Percentiles rank a stretch among this genome's conserved stretches.
Evolutionary conservation across 1,140 invertebrate species (phyloP).

Genomic region (Sitophilus oryzae): DNA sequence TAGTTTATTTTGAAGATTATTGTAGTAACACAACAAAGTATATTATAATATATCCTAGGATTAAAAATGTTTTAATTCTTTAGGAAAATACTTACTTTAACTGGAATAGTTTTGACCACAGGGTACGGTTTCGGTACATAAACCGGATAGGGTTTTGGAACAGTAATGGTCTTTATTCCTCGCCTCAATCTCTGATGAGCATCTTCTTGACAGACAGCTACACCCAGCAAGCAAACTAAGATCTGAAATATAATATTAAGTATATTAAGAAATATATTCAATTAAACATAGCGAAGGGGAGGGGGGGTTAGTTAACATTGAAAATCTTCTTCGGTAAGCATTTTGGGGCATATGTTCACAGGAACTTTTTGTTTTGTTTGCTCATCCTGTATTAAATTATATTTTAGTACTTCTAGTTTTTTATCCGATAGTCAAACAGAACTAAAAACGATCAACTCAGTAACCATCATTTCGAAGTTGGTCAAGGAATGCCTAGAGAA

Average conservation of each 20-base stretch:
- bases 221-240: constrained; percentile 12
- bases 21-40: no score
- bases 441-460: no score
- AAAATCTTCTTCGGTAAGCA: no score
- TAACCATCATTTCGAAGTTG: no score
- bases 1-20: no score
- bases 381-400: no score
- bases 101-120: constrained; percentile 27
- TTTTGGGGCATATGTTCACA: no score
- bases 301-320: background rate
- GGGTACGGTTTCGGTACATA: constrained; percentile 37
- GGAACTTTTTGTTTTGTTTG: background rate
- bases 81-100: constrained; percentile 10
- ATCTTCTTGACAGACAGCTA: constrained; percentile 16
- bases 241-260: constrained; percentile 13
- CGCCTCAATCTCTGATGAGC: constrained; percentile 26
- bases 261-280: background rate
- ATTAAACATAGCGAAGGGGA: background rate
- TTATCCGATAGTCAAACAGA: no score
- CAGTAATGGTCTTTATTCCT: constrained; percentile 31
- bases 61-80: background rate
- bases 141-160: constrained; percentile 36
- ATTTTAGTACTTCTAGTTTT: no score
- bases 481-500: no score
- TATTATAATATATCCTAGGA: background rate